Evolutionary conservation across 2,113 vertebrate species (phyloP).

Genomic region (Spilogale gracilis): DNA sequence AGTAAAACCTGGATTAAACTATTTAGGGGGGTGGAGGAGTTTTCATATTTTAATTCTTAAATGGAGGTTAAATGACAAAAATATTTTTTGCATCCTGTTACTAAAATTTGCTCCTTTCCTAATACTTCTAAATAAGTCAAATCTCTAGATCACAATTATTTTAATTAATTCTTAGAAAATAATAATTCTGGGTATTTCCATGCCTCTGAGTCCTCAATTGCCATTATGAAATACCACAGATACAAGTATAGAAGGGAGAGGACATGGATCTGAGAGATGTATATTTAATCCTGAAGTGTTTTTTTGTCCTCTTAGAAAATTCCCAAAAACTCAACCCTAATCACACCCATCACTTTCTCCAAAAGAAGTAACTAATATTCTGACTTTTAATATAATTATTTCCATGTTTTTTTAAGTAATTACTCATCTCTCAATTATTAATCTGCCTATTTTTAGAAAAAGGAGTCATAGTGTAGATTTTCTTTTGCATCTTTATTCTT

Average conservation of each 20-base stretch:
- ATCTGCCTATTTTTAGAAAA: not conserved
- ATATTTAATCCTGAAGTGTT: not conserved
- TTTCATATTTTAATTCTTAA: slow-evolving; percentile 62
- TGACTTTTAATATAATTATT: slow-evolving; percentile 31
- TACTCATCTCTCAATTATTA: not conserved
- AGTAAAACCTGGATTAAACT: slow-evolving; percentile 10
- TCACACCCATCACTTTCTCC: not conserved
- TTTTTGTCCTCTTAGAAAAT: slow-evolving; percentile 41
- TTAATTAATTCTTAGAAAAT: slow-evolving; percentile 26
- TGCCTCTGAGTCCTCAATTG: not conserved
- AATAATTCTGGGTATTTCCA: slow-evolving; percentile 47
- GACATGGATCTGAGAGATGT: not conserved
- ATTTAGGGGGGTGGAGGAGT: not conserved
- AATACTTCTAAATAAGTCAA: slow-evolving; percentile 38
- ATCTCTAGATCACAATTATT: not conserved
- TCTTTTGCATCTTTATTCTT: slow-evolving; percentile 22
- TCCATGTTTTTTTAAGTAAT: not conserved
- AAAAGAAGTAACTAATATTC: not conserved
- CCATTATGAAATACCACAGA: slow-evolving; percentile 44
- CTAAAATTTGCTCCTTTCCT: slow-evolving; percentile 10
- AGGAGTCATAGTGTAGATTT: not conserved
- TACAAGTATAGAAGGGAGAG: not conserved
- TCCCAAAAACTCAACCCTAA: not conserved
- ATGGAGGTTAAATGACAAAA: not conserved
- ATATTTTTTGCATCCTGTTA: slow-evolving; percentile 16